Percentiles rank a stretch among this genome's conserved stretches.
Conservation (phyloP, 2,888 invertebrate species). For the Boloria euphrosyne region DNA sequence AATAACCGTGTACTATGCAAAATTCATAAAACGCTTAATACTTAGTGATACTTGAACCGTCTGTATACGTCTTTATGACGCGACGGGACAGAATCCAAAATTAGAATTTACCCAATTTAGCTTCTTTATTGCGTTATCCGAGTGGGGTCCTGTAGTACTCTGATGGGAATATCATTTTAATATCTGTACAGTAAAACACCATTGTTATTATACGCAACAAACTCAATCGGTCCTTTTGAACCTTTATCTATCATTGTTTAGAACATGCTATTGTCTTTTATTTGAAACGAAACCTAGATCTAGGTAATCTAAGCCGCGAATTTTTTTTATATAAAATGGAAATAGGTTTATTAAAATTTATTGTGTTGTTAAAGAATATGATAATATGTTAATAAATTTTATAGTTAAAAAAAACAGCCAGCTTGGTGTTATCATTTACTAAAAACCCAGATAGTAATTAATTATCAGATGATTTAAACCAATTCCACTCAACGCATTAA, state of each 20-base stretch:
- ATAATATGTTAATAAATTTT: too few relatives aligned
- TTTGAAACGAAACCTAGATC: too few relatives aligned
- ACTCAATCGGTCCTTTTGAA: background rate
- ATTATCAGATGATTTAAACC: too few relatives aligned
- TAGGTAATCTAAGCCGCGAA: too few relatives aligned
- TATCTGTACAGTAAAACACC: background rate
- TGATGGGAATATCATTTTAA: constrained; percentile 24
- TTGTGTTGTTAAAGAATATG: too few relatives aligned
- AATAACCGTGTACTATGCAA: constrained; percentile 45
- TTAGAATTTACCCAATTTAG: constrained; percentile 49
- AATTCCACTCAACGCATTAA: too few relatives aligned
- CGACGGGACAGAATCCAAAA: constrained; percentile 50
- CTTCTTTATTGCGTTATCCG: constrained; percentile 37
- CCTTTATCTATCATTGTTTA: background rate
- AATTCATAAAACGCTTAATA: constrained; percentile 52
- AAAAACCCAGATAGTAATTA: too few relatives aligned
- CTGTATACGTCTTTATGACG: constrained; percentile 49
- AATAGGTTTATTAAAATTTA: too few relatives aligned
- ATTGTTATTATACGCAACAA: background rate
- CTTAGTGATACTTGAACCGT: constrained; percentile 43
- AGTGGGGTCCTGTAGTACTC: constrained; percentile 21
- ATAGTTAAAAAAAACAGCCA: too few relatives aligned
- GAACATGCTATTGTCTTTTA: background rate
- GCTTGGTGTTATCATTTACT: too few relatives aligned
- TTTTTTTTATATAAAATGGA: too few relatives aligned